A percentile compares a stretch with the other conserved stretches of the same genome.
These are phyloP conservation scores for Temnothorax nylanderi DNA, from an alignment of 1,140 invertebrate species.

Conservation along the genomic window DNA sequence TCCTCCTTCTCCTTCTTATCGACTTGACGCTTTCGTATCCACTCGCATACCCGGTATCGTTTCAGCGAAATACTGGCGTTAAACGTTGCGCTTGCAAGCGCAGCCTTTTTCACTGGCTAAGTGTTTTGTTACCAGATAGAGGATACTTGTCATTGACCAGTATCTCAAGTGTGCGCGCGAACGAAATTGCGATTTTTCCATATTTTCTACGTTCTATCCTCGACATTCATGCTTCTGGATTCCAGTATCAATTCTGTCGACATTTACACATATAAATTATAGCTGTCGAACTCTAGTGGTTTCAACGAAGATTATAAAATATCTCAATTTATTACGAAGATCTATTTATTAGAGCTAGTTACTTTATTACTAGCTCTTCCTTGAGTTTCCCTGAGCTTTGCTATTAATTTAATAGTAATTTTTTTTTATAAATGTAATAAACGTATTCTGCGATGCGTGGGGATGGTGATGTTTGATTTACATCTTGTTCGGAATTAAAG, in stretches of 20 bases:
- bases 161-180: background rate
- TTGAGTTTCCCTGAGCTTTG: background rate
- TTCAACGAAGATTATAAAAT: background rate
- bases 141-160: constrained; percentile 20
- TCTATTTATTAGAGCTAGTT: background rate
- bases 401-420: background rate
- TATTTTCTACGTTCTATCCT: background rate
- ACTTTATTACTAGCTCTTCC: background rate
- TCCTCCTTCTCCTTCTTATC: constrained; percentile 6
- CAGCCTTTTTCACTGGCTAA: constrained; percentile 34
- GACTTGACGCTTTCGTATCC: constrained; percentile 45
- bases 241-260: background rate
- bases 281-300: background rate
- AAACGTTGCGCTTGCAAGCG: constrained; percentile 5
- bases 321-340: background rate
- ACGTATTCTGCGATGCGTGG: background rate
- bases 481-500: constrained; percentile 4
- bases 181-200: background rate
- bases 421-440: background rate
- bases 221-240: background rate
- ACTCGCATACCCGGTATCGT: constrained; percentile 29
- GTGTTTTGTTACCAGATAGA: constrained; percentile 4
- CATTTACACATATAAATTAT: background rate
- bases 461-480: background rate
- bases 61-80: constrained; percentile 20